Evolutionary conservation across 2,113 vertebrate species (phyloP).

Genomic region (Lepisosteus osseus): DNA sequence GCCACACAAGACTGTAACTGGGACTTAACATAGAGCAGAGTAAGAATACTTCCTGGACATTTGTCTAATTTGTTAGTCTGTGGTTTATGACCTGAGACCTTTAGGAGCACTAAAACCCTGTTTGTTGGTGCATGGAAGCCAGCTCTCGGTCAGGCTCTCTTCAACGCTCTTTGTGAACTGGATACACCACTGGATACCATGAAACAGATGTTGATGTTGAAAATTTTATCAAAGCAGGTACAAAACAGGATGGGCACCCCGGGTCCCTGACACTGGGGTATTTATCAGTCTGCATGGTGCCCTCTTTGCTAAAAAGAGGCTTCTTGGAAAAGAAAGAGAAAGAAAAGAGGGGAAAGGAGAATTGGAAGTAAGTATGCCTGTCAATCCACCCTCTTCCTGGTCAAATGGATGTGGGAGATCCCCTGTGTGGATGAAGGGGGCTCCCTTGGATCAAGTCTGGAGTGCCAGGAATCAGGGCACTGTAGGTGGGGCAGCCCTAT

Average conservation of each 20-base stretch:
- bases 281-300: slow-evolving; percentile 66
- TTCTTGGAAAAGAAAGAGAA: slow-evolving; percentile 59
- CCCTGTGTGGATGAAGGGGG: background rate
- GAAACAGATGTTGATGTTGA: slow-evolving; percentile 57
- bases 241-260: slow-evolving; percentile 58
- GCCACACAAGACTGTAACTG: background rate
- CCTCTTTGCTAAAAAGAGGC: slow-evolving; percentile 62
- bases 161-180: slow-evolving; percentile 53
- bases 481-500: no score
- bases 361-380: slow-evolving; percentile 65
- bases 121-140: slow-evolving; percentile 4
- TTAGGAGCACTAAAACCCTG: no score
- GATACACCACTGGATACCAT: slow-evolving; percentile 47
- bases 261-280: slow-evolving; percentile 64
- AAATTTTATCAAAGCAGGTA: slow-evolving; percentile 66
- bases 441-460: background rate
- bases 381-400: slow-evolving; percentile 14
- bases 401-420: slow-evolving; percentile 57
- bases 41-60: no score
- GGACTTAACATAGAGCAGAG: background rate
- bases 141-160: background rate
- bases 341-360: slow-evolving; percentile 62
- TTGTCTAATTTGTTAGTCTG: no score
- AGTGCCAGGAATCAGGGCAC: background rate
- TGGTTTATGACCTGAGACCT: no score